Conservation (phyloP, 2,888 invertebrate species). For the Salticus scenicus region DNA sequence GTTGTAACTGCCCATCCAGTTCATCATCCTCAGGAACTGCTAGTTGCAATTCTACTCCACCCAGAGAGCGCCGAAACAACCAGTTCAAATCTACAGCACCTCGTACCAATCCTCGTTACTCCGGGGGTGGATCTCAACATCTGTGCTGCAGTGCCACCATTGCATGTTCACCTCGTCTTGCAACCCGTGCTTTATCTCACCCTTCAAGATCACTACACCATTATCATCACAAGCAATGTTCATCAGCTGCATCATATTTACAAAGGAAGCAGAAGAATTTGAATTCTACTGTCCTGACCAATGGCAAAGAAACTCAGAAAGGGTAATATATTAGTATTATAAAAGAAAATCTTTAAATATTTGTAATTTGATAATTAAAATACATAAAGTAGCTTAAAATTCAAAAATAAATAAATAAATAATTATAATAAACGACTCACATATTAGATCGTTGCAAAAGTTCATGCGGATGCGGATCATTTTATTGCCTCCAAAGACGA, state of each 20-base stretch:
- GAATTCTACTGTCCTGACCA: conserved; percentile 3
- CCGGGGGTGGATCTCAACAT: conserved; percentile 42
- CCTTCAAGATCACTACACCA: conserved; percentile 47
- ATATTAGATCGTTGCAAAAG: too few species aligned
- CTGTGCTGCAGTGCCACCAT: conserved; percentile 42
- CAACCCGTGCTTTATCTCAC: conserved; percentile 50
- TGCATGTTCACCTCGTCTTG: conserved; percentile 53
- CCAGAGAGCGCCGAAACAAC: conserved; percentile 68
- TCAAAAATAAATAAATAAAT: too few species aligned
- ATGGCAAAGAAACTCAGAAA: conserved; percentile 11
- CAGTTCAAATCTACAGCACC: conserved; percentile 72
- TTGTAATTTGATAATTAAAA: too few species aligned
- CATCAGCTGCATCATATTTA: conserved; percentile 20
- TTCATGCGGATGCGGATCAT: too few species aligned
- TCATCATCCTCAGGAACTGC: conserved; percentile 71
- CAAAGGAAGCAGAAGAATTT: conserved; percentile 38
- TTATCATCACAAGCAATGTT: conserved; percentile 51
- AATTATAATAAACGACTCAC: too few species aligned
- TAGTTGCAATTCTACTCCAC: conserved; percentile 72
- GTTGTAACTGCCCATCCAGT: conserved; percentile 49
- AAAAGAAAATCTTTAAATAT: neutral
- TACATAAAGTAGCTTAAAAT: too few species aligned
- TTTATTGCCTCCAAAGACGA: too few species aligned
- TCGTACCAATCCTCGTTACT: conserved; percentile 72
- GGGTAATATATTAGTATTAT: neutral